Evolutionary conservation across 2,797 vertebrate genomes (phyloP), one percentile per base, ranked within the genome.

Genomic region (Erpetoichthys calabaricus): DNA sequence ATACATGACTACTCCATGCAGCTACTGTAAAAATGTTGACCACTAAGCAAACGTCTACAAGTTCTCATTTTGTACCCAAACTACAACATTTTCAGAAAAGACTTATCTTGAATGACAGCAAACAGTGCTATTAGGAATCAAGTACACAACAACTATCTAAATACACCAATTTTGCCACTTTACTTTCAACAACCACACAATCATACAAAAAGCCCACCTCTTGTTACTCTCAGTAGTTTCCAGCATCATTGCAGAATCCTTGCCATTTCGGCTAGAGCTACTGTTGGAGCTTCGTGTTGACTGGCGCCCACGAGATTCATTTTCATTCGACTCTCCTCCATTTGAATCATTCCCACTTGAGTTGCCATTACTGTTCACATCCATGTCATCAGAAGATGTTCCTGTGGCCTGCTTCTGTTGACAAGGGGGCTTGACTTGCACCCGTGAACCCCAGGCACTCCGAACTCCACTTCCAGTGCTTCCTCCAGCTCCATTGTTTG

Each of bases 301-400:
- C 70, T 82, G 81, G 53, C 71, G 74, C 3, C 85, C 77, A 0
- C 62, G 72, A 3, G 81, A 86, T 8, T 70, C 8, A 1, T 54
- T 71, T 1, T 83, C 75, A 58, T 89, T 79, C 7, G 84, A 89
- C 10, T 88, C 89, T 1, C 78, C 70, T 56, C 90, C 88, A 0
- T 83, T 89, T 0, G 88, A 91, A 63, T 92, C 89, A 10, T 92
- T 95, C 55, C 91, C 90, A 1, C 91, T 94, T 3, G 89, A 92
- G 7, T 73, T 75, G 65, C 78, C 78, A 53, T 80, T 80, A 49
- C 57, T 59, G 3, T 80, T 63, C 0, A 86, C 86, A 4, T 94
- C 91, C 50, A 82, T 91, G 46, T 95, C 92, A 1, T 92, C 90
- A 0, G 77, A 81, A 61, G 75, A 73, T 44, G 4, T 9, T 45